These are phyloP conservation scores for Perodicticus potto DNA, from an alignment of 2,797 vertebrate species.

Conservation along the genomic window DNA sequence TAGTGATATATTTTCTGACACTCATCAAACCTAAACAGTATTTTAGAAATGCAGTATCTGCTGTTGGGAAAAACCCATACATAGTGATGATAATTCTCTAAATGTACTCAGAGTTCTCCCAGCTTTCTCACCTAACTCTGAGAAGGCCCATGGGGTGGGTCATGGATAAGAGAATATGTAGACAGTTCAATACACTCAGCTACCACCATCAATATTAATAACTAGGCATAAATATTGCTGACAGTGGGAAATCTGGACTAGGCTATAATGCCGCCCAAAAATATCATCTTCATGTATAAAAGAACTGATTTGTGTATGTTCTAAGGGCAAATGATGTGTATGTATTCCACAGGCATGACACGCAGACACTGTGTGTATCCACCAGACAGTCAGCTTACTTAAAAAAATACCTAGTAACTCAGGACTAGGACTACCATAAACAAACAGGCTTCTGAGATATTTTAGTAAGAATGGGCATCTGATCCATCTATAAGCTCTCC, in stretches of 20 bases:
- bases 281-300: conserved; percentile 49
- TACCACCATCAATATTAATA: conserved; percentile 56
- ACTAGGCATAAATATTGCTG: neutral
- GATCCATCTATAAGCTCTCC: neutral
- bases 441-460: conserved; percentile 12
- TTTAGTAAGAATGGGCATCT: neutral
- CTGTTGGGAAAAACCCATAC: neutral
- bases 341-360: neutral
- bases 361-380: neutral
- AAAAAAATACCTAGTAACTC: neutral
- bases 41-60: conserved; percentile 1
- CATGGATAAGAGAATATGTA: neutral
- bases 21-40: conserved; percentile 40
- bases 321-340: conserved; percentile 35
- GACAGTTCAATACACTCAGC: neutral
- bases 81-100: neutral
- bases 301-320: conserved; percentile 2
- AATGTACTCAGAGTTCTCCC: neutral
- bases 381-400: neutral
- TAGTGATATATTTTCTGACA: conserved; percentile 1
- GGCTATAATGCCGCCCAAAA: conserved; percentile 21
- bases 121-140: neutral
- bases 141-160: neutral
- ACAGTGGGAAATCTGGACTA: neutral
- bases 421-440: neutral